Base-by-base conservation (phyloP, 2,113 vertebrate species). In the Mixornis gularis region DNA sequence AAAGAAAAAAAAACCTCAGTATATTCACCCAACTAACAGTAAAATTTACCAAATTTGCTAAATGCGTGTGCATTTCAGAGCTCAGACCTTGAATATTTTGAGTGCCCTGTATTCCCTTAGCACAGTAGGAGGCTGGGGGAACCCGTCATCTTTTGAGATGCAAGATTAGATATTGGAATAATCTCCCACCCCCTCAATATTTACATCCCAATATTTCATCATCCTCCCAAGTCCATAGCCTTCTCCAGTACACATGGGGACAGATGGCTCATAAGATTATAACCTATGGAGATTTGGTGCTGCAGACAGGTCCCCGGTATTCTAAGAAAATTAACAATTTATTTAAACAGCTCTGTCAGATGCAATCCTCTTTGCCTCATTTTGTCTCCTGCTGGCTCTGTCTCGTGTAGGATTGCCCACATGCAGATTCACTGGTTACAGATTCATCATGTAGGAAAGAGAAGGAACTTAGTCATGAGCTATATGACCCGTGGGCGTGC, bases 251-350 rank as follows among this genome's bases (percentile, higher is more conserved):
- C 6, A 44, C 49, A 40, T 32, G 51, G 81, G 89, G 87, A 90
- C 94, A 96, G 96, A 95, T 95, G 93, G 94, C 78, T 79, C 29
- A 4, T 44, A 87, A 90, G 93, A 93, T 94, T 93, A 95, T 77
- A 78, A 36, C 72, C 95, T 58, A 53, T 79, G 86, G 93, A 95
- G 93, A 93, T 92, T 93, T 89, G 86, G 86, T 87, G 66, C 92
- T 82, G 36, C 58, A 93, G 89, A 94, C 92, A 93, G 89, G 86
- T 90, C 92, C 63, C 80, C n/a, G 3, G 78, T 92, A 94, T 87
- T 85, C 91, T 92, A 89, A 95, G 92, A 95, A 94, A 96, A 96
- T 96, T 93, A 94, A 92, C 94, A 87, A 92, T 95, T 95, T 96
- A 85, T 93, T 96, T 96, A 87, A 96, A 93, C 86, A 95, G 94